Evolutionary conservation across 1,140 invertebrate species (phyloP).

Genomic region (Drosophila tsacasi): DNA sequence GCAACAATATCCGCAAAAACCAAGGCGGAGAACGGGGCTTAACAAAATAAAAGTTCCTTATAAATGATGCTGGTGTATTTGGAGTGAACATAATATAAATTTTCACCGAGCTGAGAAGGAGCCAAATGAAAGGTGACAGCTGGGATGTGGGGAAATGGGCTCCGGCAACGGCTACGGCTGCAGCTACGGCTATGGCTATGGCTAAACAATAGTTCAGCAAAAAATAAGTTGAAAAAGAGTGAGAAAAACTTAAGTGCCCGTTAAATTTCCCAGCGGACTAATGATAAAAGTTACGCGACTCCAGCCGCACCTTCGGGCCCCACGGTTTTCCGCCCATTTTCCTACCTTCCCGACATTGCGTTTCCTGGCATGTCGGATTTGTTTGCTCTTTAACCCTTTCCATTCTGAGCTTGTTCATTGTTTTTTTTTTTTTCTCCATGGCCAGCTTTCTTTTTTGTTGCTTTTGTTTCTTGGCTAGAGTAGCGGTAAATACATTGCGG

Average conservation of each 20-base stretch:
- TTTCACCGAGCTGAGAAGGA: conserved; percentile 51
- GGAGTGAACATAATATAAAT: conserved; percentile 78
- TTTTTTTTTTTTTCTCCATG: conserved; percentile 33
- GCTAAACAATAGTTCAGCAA: conserved; percentile 75
- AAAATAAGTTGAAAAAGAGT: conserved; percentile 77
- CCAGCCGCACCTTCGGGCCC: conserved; percentile 22
- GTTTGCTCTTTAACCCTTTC: conserved; percentile 65
- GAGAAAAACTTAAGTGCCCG: conserved; percentile 80
- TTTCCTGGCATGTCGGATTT: conserved; percentile 48
- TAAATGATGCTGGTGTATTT: conserved; percentile 69
- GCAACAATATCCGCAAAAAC: conserved; percentile 72
- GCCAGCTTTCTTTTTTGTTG: conserved; percentile 31
- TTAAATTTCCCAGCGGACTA: conserved; percentile 82
- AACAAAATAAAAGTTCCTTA: conserved; percentile 63
- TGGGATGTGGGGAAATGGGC: conserved; percentile 31
- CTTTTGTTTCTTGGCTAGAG: conserved; percentile 41
- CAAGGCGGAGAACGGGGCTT: conserved; percentile 29
- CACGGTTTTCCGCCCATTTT: conserved; percentile 25
- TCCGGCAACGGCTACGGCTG: conserved; percentile 16
- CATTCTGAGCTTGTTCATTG: conserved; percentile 34
- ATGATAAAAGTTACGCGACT: conserved; percentile 82
- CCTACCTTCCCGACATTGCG: conserved; percentile 30
- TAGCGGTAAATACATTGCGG: conserved; percentile 80
- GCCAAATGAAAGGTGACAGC: conserved; percentile 75
- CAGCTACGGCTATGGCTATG: conserved; percentile 31